These are phyloP conservation scores for Pygocentrus nattereri DNA, from an alignment of 2,797 vertebrate genomes.

Conservation along the genomic window DNA sequence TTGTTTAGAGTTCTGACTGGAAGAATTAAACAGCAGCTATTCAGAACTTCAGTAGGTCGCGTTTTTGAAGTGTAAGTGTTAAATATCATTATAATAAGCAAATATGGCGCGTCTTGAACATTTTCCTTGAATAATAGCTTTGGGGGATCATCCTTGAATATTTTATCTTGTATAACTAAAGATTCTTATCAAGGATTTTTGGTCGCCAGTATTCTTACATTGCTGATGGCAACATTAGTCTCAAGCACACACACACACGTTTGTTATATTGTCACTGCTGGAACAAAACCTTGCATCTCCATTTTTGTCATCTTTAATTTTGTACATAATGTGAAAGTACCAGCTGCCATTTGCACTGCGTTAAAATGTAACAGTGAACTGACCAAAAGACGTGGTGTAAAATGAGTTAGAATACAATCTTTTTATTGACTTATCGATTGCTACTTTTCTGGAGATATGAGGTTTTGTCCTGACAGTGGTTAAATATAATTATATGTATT, in stretches of 20 bases:
- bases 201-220: background rate
- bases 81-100: background rate
- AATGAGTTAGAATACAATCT: too few relatives aligned
- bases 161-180: background rate
- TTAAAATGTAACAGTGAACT: too few relatives aligned
- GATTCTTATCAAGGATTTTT: slow-evolving; percentile 18
- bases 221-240: background rate
- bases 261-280: too few relatives aligned
- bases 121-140: slow-evolving; percentile 15
- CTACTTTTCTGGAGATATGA: too few relatives aligned
- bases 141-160: background rate
- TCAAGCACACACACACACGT: background rate
- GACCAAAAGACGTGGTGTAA: too few relatives aligned
- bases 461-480: too few relatives aligned
- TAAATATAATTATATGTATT: too few relatives aligned
- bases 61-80: background rate
- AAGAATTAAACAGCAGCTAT: slow-evolving; percentile 6
- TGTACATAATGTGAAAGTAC: too few relatives aligned
- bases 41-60: background rate
- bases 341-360: too few relatives aligned
- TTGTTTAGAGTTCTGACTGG: background rate
- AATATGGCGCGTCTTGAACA: background rate
- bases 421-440: too few relatives aligned
- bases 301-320: too few relatives aligned
- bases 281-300: too few relatives aligned